phyloP scores from a whole-genome alignment of 1,140 invertebrate species.

The Thalassaphorura encarpata region DNA sequence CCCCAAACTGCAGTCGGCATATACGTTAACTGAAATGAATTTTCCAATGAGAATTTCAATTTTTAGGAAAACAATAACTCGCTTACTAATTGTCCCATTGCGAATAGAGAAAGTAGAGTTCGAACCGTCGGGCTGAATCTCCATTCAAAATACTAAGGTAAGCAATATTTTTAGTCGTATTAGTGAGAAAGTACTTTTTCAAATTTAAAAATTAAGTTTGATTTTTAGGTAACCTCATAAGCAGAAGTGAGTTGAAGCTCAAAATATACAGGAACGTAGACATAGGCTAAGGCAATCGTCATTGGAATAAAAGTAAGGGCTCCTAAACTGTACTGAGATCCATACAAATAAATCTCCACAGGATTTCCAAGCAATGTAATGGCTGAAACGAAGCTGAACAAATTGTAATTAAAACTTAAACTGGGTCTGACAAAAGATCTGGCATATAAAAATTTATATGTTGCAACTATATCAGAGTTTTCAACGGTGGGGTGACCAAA shows the following conservation, averaged over 20 bases:
- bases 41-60: no score
- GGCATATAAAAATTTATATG: no score
- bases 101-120: no score
- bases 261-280: conserved; percentile 48
- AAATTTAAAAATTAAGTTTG: background rate
- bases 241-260: conserved; percentile 39
- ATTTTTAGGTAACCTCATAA: conserved; percentile 22
- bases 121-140: conserved; percentile 35
- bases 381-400: conserved; percentile 10
- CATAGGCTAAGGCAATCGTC: conserved; percentile 48
- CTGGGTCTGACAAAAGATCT: no score
- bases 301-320: conserved; percentile 50
- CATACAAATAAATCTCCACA: conserved; percentile 77
- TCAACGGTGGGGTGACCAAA: no score
- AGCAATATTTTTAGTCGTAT: no score
- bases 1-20: conserved; percentile 4
- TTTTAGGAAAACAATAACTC: no score
- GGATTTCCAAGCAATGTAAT: conserved; percentile 7
- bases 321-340: conserved; percentile 59
- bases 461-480: no score
- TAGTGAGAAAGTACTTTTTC: background rate
- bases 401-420: no score
- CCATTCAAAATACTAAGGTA: conserved; percentile 44
- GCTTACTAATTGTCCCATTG: no score
- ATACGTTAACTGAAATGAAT: background rate